phyloP scores from a whole-genome alignment of 2,797 vertebrate genomes.

The Thunnus albacares region DNA sequence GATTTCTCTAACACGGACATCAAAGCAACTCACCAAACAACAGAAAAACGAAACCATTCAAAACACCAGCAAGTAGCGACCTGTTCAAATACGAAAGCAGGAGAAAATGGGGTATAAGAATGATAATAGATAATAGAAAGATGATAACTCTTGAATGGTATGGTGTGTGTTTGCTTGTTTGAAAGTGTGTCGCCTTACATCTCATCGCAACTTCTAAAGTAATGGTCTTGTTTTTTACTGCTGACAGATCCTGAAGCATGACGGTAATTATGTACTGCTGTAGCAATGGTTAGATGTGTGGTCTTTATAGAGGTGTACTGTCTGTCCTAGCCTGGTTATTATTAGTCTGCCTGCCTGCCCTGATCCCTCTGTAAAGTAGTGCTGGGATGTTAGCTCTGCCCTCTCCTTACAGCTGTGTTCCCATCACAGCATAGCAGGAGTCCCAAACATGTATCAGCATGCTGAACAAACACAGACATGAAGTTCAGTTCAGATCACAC shows the following conservation, averaged over 20 bases:
- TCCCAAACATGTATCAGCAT: slow-evolving; percentile 56
- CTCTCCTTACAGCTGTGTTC: slow-evolving; percentile 45
- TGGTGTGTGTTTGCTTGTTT: slow-evolving; percentile 1
- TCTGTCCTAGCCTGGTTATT: slow-evolving; percentile 48
- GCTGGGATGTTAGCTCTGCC: slow-evolving; percentile 33
- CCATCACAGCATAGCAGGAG: slow-evolving; percentile 45
- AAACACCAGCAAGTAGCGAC: accelerated
- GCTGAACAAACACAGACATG: slow-evolving; percentile 23
- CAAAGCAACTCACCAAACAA: background rate
- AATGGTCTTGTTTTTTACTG: slow-evolving; percentile 58
- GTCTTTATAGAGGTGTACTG: slow-evolving; percentile 38
- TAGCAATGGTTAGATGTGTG: slow-evolving; percentile 35
- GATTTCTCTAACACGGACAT: background rate
- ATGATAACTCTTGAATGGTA: background rate
- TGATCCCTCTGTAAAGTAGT: slow-evolving; percentile 56
- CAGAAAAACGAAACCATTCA: background rate
- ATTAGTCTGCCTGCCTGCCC: slow-evolving; percentile 58
- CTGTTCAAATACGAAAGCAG: background rate
- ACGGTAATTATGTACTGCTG: slow-evolving; percentile 74
- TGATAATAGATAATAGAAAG: background rate
- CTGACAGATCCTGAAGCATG: slow-evolving; percentile 72
- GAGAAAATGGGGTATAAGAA: too few relatives aligned
- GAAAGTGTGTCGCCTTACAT: background rate
- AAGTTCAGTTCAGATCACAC: slow-evolving; percentile 17
- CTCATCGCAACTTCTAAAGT: slow-evolving; percentile 16